A percentile compares a stretch with the other conserved stretches of the same genome.
Evolutionary conservation across 2,113 vertebrate genomes (phyloP).

Genomic region (Epinephelus fuscoguttatus): DNA sequence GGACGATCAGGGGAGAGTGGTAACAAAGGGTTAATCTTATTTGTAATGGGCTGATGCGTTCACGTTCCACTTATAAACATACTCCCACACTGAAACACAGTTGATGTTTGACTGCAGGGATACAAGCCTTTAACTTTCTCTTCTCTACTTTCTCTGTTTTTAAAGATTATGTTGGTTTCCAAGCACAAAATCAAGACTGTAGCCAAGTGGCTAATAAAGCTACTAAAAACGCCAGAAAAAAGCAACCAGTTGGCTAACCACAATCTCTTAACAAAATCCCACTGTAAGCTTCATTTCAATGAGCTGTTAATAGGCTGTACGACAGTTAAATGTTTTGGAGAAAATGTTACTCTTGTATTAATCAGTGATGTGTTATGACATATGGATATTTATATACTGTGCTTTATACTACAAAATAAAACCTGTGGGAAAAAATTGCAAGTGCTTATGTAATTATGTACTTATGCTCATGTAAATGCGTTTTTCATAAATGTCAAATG

Average conservation of each 20-base stretch:
- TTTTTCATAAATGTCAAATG: neutral
- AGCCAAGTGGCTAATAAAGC: neutral
- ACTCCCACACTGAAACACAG: slow-evolving; percentile 9
- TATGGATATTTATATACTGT: slow-evolving; percentile 31
- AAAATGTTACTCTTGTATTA: slow-evolving; percentile 24
- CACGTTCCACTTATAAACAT: neutral
- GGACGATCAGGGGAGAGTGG: too few species aligned
- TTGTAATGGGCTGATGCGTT: neutral
- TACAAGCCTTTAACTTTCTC: neutral
- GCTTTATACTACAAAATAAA: slow-evolving; percentile 55
- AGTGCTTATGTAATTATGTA: neutral
- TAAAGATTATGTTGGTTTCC: slow-evolving; percentile 1
- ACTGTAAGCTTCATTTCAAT: neutral
- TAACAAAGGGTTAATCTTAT: neutral
- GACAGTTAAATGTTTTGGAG: neutral
- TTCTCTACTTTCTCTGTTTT: neutral
- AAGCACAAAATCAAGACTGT: slow-evolving; percentile 31
- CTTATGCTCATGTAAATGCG: neutral
- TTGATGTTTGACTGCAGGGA: slow-evolving; percentile 1
- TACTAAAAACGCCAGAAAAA: neutral
- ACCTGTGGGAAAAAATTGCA: neutral
- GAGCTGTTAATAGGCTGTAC: neutral
- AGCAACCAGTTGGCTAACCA: neutral
- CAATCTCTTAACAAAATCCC: neutral
- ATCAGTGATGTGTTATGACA: slow-evolving; percentile 20